Evolutionary conservation across 2,797 vertebrate species (phyloP), one percentile per base, ranked within the genome.

Genomic region (Sebastes aleutianus): DNA sequence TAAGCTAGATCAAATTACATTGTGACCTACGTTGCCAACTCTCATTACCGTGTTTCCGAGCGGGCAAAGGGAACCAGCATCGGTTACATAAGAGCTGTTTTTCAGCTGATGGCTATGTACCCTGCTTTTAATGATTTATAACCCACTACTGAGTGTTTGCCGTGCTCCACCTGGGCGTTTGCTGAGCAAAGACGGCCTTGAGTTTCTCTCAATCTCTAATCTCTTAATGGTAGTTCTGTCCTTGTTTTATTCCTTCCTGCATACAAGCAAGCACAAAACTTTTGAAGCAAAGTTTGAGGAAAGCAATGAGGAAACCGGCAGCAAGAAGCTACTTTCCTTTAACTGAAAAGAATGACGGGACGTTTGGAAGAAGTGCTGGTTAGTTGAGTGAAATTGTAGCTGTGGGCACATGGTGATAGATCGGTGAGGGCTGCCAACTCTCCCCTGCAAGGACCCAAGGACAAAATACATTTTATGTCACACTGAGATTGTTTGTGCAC

Each of bases 361-460:
- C 26, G 56, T 20, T 58, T 62, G 13, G 62, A 69, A 62, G 63
- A 57, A 79, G 56, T 58, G 78, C 50, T 70, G 73, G 78, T 85
- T 83, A 78, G 72, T 56, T 76, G 72, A 72, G 56, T 86, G 73
- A 89, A 88, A 93, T 88, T 89, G 75, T 89, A 85, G 87, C 89
- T 85, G 76, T 79, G 80, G 87, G 87, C 87, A 43, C 20, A 13
- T 39, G 39, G 69, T 90, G 90, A 93, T 85, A 56, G 81, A 93
- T 85, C 16, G 31, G 57, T 83, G 70, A 75, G 57, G 47, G 80
- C 74, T 89, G 76, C 76, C 80, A 86, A 74, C 58, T 34, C 39
- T 78, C 54, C 13, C 58, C 57, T 57, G 27, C 62, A 78, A 79
- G 29, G 32, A 79, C 67, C 67, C 83, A 59, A 78, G 56, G 61